Base-by-base conservation (phyloP, 2,888 invertebrate species). In the Clivina fossor region DNA sequence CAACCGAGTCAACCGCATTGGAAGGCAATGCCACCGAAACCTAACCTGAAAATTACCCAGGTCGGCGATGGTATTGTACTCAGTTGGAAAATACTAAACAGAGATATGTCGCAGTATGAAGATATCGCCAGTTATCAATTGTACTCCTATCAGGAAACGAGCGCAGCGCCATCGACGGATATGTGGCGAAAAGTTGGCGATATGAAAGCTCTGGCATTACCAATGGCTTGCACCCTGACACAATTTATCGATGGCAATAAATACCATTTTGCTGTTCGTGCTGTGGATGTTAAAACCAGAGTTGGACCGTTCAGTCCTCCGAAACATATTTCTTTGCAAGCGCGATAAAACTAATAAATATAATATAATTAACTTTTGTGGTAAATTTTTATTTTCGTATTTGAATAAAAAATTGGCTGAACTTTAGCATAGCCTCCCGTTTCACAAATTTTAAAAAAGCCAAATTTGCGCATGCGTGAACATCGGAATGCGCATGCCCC, bases 101-200 rank as follows among this genome's bases (percentile, higher is more conserved):
- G 82, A 60, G 75, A 85, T 48, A 78, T 80, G 37, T 79, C 82
- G 49, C 77, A 77, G 18, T 83, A 83, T 63, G 89, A 89, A 62
- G 81, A 84, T 47, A 90, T 95, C 59, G 84, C 85, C 1, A 90
- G 88, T 69, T 96, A 95, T 75, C 95, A 96, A 73, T 79, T 96
- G 51, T 96, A 85, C 69, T 95, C 95, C 0, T 96, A 95, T 71
- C 94, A 95, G 72, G 94, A 94, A 73, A 84, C 86, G 0, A 75
- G 78, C 4, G 76, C 81, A 2, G 78, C 83, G 1, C 87, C 90
- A 2, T 83, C 77, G 62, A 83, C 88, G 1, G 77, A 83, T 3
- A 78, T 90, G 47, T 96, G 96, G 96, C 90, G 93, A 64, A 93
- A 91, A 79, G 93, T 96, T 49, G 96, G 95, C 1, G 93, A 95